Percentiles rank a stretch among this genome's conserved stretches.
Conservation (phyloP, 2,113 vertebrate genomes). For the Orthonyx spaldingii region DNA sequence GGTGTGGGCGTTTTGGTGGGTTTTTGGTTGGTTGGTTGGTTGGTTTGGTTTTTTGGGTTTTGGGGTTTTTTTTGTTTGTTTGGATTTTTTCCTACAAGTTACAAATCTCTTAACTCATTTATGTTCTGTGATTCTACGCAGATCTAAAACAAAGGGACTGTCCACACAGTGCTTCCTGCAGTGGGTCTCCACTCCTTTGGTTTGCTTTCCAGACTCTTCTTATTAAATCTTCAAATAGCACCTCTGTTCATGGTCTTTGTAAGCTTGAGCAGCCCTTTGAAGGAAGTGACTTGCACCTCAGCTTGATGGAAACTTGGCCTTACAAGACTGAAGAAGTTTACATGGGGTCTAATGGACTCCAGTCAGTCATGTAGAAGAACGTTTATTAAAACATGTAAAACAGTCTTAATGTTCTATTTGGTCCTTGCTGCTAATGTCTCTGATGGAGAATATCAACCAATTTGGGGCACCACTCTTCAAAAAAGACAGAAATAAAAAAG, state of each 20-base stretch:
- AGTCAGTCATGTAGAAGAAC: background rate
- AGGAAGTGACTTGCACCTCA: background rate
- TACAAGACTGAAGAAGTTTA: background rate
- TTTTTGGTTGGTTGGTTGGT: background rate
- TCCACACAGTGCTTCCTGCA: background rate
- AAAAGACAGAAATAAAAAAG: background rate
- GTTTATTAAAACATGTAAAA: background rate
- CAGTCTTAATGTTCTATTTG: background rate
- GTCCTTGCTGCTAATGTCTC: background rate
- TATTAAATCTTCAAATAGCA: background rate
- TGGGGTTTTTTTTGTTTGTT: background rate
- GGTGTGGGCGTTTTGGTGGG: rapidly evolving
- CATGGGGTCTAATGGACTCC: background rate
- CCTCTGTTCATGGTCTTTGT: background rate
- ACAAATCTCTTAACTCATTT: background rate
- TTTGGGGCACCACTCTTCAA: background rate
- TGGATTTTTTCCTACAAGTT: background rate
- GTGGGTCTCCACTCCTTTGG: background rate
- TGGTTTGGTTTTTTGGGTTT: background rate
- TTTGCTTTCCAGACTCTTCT: background rate
- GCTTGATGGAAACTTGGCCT: background rate
- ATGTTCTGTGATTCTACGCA: background rate
- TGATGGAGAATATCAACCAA: background rate
- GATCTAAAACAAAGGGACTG: background rate
- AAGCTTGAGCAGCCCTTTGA: background rate